A percentile compares a stretch with the other conserved stretches of the same genome.
Conservation (phyloP, 2,888 invertebrate species). For the Bembecia ichneumoniformis region DNA sequence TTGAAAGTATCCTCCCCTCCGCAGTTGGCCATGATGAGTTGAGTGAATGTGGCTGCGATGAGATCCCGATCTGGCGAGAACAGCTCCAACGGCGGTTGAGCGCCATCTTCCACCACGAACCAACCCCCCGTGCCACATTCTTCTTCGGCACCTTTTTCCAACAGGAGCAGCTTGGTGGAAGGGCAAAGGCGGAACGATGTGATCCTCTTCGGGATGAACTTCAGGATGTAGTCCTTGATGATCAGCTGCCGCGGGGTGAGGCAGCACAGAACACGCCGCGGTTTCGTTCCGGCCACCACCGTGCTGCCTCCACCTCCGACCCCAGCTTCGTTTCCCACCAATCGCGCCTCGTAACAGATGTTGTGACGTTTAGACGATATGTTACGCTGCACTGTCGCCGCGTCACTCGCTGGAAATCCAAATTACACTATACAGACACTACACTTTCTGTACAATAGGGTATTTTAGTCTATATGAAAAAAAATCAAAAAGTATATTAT, state of each 20-base stretch:
- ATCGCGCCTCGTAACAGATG: conserved; percentile 86
- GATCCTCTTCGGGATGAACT: conserved; percentile 92
- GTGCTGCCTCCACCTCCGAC: conserved; percentile 9
- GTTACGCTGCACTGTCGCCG: conserved; percentile 88
- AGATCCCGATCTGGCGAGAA: conserved; percentile 89
- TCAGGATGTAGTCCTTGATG: conserved; percentile 92
- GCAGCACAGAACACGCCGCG: conserved; percentile 92
- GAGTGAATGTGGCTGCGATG: conserved; percentile 92
- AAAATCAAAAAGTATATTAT: too few species aligned
- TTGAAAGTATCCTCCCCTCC: conserved; percentile 96
- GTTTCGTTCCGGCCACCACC: conserved; percentile 19
- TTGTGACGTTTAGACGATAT: conserved; percentile 88
- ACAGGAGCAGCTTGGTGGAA: conserved; percentile 83
- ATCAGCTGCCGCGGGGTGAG: conserved; percentile 92
- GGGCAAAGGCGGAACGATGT: conserved; percentile 94
- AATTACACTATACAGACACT: too few species aligned
- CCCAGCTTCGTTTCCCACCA: conserved; percentile 19
- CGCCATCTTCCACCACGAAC: conserved; percentile 91
- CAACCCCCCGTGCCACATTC: conserved; percentile 68
- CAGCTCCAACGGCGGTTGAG: conserved; percentile 88
- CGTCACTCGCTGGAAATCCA: conserved; percentile 60
- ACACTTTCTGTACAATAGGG: too few species aligned
- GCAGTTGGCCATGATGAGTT: conserved; percentile 92
- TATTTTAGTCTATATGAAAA: too few species aligned
- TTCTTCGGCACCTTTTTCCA: not conserved